Percentiles rank a stretch among this genome's conserved stretches.
These are phyloP conservation scores for Aphrophora alni DNA, from an alignment of 2,888 invertebrate species.

Conservation along the genomic window DNA sequence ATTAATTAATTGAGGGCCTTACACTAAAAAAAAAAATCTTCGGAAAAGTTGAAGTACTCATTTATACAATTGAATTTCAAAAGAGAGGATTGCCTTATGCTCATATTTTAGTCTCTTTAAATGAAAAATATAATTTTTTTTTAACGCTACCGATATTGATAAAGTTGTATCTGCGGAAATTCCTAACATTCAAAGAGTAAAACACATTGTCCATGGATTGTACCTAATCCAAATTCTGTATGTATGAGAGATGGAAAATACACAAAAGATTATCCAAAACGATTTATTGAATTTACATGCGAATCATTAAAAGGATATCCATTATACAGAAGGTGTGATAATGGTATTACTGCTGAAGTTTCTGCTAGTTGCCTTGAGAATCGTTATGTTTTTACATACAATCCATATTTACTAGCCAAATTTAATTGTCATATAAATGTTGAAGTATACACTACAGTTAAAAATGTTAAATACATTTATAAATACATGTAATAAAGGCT, in stretches of 20 bases:
- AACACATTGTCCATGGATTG: background rate
- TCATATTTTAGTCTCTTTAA: background rate
- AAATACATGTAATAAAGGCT: too few relatives aligned
- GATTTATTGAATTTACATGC: background rate
- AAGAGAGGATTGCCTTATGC: background rate
- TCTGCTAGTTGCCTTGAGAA: background rate
- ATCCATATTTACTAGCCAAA: background rate
- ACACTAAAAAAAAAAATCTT: background rate
- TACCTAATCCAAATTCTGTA: background rate
- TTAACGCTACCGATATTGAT: background rate
- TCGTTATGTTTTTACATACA: background rate
- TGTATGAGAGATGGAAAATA: slow-evolving; percentile 14
- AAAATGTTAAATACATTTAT: too few relatives aligned
- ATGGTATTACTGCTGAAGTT: background rate
- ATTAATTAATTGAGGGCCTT: background rate
- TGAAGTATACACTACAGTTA: background rate
- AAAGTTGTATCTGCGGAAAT: slow-evolving; percentile 1
- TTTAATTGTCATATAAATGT: slow-evolving; percentile 7
- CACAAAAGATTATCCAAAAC: background rate
- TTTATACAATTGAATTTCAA: background rate
- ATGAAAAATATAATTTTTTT: background rate
- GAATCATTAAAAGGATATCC: background rate
- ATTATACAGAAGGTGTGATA: background rate
- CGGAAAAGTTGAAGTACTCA: background rate
- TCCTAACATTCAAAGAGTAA: background rate